phyloP scores from a whole-genome alignment of 2,113 vertebrate genomes.

The Leuciscus idus region DNA sequence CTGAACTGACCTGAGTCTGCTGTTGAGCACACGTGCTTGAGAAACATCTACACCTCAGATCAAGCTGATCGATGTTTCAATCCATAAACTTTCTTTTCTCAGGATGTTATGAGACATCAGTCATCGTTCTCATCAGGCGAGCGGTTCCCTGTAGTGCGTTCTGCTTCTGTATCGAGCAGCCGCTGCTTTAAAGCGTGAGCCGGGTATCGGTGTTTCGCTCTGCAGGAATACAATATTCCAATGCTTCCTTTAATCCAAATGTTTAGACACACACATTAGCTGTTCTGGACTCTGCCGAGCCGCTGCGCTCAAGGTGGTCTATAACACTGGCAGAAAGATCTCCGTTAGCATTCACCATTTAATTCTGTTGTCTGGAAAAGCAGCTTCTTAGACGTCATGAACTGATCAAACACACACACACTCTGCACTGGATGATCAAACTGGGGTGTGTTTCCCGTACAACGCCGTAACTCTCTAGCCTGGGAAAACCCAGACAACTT shows the following conservation, averaged over 20 bases:
- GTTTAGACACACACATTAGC: slow-evolving; percentile 11
- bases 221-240: slow-evolving; percentile 25
- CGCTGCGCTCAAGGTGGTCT: not conserved
- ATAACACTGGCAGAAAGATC: not conserved
- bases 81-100: slow-evolving; percentile 60
- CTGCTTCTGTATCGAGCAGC: slow-evolving; percentile 29
- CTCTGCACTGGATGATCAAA: not conserved
- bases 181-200: slow-evolving; percentile 39
- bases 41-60: slow-evolving; percentile 51
- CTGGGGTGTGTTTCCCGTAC: too few relatives aligned
- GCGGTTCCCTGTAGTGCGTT: slow-evolving; percentile 38
- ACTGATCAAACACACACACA: not conserved
- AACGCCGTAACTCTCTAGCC: too few relatives aligned
- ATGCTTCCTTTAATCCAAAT: slow-evolving; percentile 11
- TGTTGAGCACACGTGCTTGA: slow-evolving; percentile 25
- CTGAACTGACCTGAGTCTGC: slow-evolving; percentile 16
- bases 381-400: not conserved
- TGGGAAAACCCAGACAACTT: too few relatives aligned
- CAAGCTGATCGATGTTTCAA: slow-evolving; percentile 52
- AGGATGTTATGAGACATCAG: slow-evolving; percentile 59
- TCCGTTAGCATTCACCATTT: not conserved
- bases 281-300: not conserved
- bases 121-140: slow-evolving; percentile 49
- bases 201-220: slow-evolving; percentile 27
- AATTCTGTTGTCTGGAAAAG: not conserved